phyloP scores from a whole-genome alignment of 2,797 vertebrate genomes.

The Gephyroberyx darwinii region DNA sequence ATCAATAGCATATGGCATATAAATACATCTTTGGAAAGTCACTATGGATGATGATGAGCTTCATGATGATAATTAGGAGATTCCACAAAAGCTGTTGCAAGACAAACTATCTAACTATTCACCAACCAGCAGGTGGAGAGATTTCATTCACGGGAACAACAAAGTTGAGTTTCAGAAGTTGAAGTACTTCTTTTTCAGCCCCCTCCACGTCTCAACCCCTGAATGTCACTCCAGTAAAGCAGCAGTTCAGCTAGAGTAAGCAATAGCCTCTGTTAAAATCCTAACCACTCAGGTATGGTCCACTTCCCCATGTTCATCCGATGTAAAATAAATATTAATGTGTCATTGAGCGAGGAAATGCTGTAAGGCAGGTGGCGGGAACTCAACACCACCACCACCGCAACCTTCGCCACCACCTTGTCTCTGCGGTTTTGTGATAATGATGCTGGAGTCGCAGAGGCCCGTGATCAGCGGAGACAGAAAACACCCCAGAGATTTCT shows the following conservation, averaged over 20 bases:
- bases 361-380: conserved; percentile 15
- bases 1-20: conserved; percentile 36
- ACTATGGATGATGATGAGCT: conserved; percentile 36
- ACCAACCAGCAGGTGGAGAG: not conserved
- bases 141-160: not conserved
- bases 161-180: not conserved
- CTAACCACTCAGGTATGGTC: conserved; percentile 7
- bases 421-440: conserved; percentile 42
- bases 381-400: conserved; percentile 21
- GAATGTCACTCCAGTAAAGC: conserved; percentile 13
- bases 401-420: conserved; percentile 30
- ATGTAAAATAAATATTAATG: conserved; percentile 23
- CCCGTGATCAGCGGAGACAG: conserved; percentile 32
- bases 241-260: not conserved
- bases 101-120: conserved; percentile 27
- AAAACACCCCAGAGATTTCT: conserved; percentile 39
- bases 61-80: conserved; percentile 38
- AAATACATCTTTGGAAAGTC: conserved; percentile 45
- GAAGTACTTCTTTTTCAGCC: not conserved
- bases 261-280: conserved; percentile 9
- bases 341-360: conserved; percentile 1
- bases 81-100: conserved; percentile 24
- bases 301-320: conserved; percentile 17
- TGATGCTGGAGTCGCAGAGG: conserved; percentile 41
- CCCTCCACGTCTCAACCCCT: conserved; percentile 6